Percentiles rank a stretch among this genome's conserved stretches.
These are phyloP conservation scores for Geodia barretti DNA, from an alignment of 37 sponge, comb jelly and placozoan genomes.

Conservation along the genomic window DNA sequence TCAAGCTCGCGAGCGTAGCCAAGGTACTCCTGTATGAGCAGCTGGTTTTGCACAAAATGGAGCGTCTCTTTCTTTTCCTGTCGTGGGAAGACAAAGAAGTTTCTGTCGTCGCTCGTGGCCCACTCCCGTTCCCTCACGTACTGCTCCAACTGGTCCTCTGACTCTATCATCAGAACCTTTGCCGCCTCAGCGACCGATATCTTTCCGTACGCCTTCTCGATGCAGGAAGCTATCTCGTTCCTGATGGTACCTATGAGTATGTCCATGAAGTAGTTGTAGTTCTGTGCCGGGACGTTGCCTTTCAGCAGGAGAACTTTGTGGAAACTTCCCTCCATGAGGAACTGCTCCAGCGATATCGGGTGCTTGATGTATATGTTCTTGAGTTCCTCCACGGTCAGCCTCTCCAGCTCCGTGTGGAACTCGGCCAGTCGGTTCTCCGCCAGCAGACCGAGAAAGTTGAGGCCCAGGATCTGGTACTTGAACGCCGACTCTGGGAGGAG, in stretches of 20 bases:
- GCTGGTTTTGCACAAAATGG: conserved; percentile 35
- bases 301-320: conserved; percentile 91
- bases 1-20: conserved; percentile 90
- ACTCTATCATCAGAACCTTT: conserved; percentile 63
- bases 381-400: conserved; percentile 74
- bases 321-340: conserved; percentile 98
- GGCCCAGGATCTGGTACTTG: conserved; percentile 85
- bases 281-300: conserved; percentile 88
- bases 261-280: conserved; percentile 90
- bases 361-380: conserved; percentile 89
- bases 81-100: conserved; percentile 47
- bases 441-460: conserved; percentile 88
- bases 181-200: conserved; percentile 70
- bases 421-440: conserved; percentile 92
- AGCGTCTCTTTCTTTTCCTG: conserved; percentile 57
- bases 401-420: conserved; percentile 96
- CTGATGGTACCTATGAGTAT: conserved; percentile 86
- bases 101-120: conserved; percentile 21
- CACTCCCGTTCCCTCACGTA: conserved; percentile 66
- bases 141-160: conserved; percentile 29
- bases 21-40: conserved; percentile 68
- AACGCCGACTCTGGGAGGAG: conserved; percentile 77
- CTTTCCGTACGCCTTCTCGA: conserved; percentile 70
- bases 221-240: conserved; percentile 92
- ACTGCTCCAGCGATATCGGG: conserved; percentile 91